These are phyloP conservation scores for Eupsilia transversa DNA, from an alignment of 2,888 invertebrate genomes.

Conservation along the genomic window DNA sequence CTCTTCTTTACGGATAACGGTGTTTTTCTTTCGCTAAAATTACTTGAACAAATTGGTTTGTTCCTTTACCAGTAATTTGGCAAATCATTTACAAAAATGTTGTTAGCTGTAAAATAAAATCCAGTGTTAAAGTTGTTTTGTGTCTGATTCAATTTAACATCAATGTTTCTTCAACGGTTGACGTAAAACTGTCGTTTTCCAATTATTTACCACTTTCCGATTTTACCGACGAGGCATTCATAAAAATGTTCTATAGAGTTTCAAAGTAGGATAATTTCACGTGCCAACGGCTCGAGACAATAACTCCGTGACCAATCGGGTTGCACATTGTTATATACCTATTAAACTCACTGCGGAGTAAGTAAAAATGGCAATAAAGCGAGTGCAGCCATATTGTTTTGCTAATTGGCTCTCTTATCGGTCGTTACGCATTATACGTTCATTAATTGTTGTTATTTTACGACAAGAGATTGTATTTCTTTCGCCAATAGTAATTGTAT, in stretches of 20 bases:
- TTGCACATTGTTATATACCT: slow-evolving; percentile 73
- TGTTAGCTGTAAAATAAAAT: slow-evolving; percentile 9
- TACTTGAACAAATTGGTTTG: slow-evolving; percentile 26
- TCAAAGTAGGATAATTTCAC: slow-evolving; percentile 75
- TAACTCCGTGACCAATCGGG: slow-evolving; percentile 74
- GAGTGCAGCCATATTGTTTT: slow-evolving; percentile 77
- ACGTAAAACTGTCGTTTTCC: slow-evolving; percentile 33
- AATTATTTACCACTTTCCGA: slow-evolving; percentile 55
- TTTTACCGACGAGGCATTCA: slow-evolving; percentile 44
- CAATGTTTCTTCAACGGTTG: slow-evolving; percentile 8
- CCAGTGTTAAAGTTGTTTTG: not conserved
- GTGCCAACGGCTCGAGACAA: slow-evolving; percentile 75
- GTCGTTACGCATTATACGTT: slow-evolving; percentile 81
- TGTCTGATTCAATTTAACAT: slow-evolving; percentile 16
- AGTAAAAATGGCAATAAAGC: slow-evolving; percentile 78
- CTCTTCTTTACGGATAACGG: slow-evolving; percentile 30
- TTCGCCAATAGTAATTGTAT: slow-evolving; percentile 70
- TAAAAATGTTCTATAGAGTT: slow-evolving; percentile 59
- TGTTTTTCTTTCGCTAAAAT: slow-evolving; percentile 33
- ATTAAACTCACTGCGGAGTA: slow-evolving; percentile 64
- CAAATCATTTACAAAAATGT: slow-evolving; percentile 36
- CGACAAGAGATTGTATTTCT: slow-evolving; percentile 82
- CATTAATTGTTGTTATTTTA: slow-evolving; percentile 85
- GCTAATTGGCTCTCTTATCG: slow-evolving; percentile 87
- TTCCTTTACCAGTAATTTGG: slow-evolving; percentile 18